These are phyloP conservation scores for Felis chaus DNA, from an alignment of 2,113 vertebrate species.

Conservation along the genomic window DNA sequence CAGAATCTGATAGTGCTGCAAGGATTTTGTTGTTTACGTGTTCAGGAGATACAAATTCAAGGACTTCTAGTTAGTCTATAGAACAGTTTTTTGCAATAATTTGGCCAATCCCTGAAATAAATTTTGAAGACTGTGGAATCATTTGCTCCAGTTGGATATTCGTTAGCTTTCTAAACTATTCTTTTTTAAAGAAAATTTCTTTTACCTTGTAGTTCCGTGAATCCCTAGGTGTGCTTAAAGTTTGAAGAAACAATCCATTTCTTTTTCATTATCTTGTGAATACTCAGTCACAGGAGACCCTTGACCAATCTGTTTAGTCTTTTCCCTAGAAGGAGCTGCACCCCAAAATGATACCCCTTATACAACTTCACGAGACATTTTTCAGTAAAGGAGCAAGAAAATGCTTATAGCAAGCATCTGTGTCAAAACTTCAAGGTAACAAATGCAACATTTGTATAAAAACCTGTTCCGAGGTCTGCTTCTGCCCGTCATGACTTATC, in stretches of 20 bases:
- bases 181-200: background rate
- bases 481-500: constrained; percentile 16
- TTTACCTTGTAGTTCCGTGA: background rate
- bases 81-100: background rate
- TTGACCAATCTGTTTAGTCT: background rate
- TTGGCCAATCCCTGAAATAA: background rate
- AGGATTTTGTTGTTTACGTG: background rate
- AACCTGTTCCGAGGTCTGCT: background rate
- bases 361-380: background rate
- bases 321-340: background rate
- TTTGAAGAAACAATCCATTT: background rate
- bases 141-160: background rate
- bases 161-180: background rate
- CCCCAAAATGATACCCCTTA: background rate
- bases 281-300: background rate
- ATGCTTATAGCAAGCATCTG: constrained; percentile 2
- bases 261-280: background rate
- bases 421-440: background rate
- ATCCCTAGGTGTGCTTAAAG: background rate
- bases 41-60: background rate
- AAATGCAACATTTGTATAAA: constrained; percentile 14
- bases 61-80: background rate
- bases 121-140: background rate
- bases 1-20: background rate
- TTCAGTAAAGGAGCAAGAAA: constrained; percentile 27